Evolutionary conservation across 2,888 invertebrate species (phyloP), one percentile per base, ranked within the genome.

Genomic region (Melolontha melolontha): DNA sequence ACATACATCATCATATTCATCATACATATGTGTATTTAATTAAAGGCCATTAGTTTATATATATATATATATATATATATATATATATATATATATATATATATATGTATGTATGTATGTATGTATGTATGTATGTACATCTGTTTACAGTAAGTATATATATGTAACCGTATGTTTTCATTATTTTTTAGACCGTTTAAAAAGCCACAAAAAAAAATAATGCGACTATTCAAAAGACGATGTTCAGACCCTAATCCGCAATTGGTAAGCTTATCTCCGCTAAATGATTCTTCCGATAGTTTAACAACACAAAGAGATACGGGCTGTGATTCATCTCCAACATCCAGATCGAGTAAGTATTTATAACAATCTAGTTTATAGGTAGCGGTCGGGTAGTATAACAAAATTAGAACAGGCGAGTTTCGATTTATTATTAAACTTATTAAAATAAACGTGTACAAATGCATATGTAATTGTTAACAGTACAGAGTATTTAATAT

Each of bases 191-290:
- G 42, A 64, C 11, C 55, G 34, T 47, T 44, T 0, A 12, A 0
- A 12, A 12, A 44, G 1, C 14, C n/a, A 11, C 17, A 44, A 34
- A 27, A 14, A 40, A 12, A 66, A 64, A 75, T 69, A 71, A 87
- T 87, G 87, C 81, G 86, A 75, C 80, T 87, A 68, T 87, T 87
- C 78, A 87, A 85, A 79, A 81, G 87, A 78, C 81, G 86, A 70
- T 82, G 84, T 72, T 85, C 85, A 68, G 86, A 87, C 77, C 86
- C 86, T 67, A 86, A 87, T 75, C 88, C 88, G 17, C 87, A 88
- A 78, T 80, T 88, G 72, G 87, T 88, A 59, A 85, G 85, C 75
- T 77, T 85, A 66, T 84, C 85, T 39, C 85, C 85, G 42, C 75
- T 84, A 65, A 76, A 78, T 40, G 80, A 79, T 72, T 73, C 73